A percentile compares a stretch with the other conserved stretches of the same genome.
These are phyloP conservation scores for Pseudopleuronectes americanus DNA, from an alignment of 2,797 vertebrate species.

Conservation along the genomic window DNA sequence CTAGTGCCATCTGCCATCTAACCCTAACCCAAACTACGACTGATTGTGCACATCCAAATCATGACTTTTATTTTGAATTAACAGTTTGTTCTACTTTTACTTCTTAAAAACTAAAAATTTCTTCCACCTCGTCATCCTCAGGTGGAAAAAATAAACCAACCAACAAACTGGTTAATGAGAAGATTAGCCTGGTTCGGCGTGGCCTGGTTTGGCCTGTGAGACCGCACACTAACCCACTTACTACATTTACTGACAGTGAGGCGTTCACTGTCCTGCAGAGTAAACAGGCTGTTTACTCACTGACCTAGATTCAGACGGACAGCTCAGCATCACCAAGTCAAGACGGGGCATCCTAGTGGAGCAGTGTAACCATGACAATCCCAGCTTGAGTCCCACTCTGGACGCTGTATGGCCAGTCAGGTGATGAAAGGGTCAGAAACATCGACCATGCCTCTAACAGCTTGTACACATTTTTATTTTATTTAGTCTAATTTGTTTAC, in stretches of 20 bases:
- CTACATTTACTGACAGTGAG: conserved; percentile 64
- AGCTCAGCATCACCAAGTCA: conserved; percentile 5
- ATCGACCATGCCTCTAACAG: not conserved
- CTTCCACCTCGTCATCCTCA: conserved; percentile 1
- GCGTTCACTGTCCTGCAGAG: conserved; percentile 37
- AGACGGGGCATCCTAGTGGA: not conserved
- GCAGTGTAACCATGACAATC: not conserved
- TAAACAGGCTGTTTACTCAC: conserved; percentile 67
- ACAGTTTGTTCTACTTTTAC: not conserved
- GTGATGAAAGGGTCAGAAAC: no score
- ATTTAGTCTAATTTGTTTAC: not conserved
- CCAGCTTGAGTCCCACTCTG: not conserved
- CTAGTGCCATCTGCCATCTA: no score
- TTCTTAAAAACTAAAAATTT: not conserved
- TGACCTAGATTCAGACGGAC: conserved; percentile 71
- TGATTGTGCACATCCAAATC: no score
- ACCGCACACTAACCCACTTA: conserved; percentile 72
- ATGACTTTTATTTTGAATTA: no score
- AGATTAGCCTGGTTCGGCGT: conserved; percentile 63
- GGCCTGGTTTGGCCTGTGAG: conserved; percentile 41
- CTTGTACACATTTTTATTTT: not conserved
- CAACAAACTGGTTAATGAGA: conserved; percentile 22
- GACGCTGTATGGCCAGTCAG: not conserved
- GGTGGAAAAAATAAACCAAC: conserved; percentile 5
- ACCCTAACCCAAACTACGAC: no score